Evolutionary conservation across 2,797 vertebrate species (phyloP), one percentile per base, ranked within the genome.

Genomic region (Taenioides sp.): DNA sequence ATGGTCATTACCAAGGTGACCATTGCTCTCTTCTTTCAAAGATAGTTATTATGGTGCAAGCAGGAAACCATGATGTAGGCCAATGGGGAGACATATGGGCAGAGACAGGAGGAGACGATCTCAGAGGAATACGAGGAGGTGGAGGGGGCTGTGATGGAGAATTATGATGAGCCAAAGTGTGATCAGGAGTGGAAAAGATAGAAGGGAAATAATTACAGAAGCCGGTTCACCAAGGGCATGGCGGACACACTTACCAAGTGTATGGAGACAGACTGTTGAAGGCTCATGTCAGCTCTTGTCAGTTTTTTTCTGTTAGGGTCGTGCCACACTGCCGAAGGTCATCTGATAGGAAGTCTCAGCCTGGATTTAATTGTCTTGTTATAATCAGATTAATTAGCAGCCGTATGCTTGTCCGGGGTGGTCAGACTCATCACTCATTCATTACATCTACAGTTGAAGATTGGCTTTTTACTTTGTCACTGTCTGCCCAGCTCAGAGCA

Each of bases 321-420:
- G 66, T 0, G 54, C 65, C 58, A 28, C 6, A 14, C 66, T 50
- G 74, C 76, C 59, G 25, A 65, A 75, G 84, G 86, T 87, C 75
- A 82, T 77, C 69, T 67, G 72, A 87, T 81, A 79, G 81, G 73
- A 87, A 86, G 85, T 86, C 85, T 81, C 69, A 87, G 85, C 57
- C 55, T 84, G 75, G 66, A 85, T 89, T 88, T 90, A 89, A 92
- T 93, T 89, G 77, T 89, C 78, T 91, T 81, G 64, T 87, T 82
- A 79, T 93, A 92, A 92, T 92, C 86, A 87, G 84, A 92, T 92
- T 91, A 93, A 93, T 93, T 91, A 90, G 85, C 79, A 83, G 83
- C 81, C 67, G 61, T 85, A 84, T 79, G 80, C 83, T 90, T 79
- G 87, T 90, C 85, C 87, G 73, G 78, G 81, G 64, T 79, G 57